Evolutionary conservation across 2,797 vertebrate species (phyloP), one percentile per base, ranked within the genome.

Genomic region (Gambusia yucatana): DNA sequence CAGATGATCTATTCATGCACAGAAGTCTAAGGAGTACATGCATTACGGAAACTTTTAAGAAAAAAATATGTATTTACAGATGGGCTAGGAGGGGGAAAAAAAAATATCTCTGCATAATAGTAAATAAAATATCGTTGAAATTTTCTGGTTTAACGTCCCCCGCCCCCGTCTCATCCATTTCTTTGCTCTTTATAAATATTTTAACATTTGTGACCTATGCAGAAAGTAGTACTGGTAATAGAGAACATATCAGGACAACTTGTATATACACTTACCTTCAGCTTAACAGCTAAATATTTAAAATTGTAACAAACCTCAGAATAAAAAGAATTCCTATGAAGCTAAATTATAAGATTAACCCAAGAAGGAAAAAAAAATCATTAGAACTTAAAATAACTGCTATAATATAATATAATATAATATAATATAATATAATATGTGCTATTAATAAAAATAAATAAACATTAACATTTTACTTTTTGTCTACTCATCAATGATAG

Each of bases 1-100:
- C 33, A 77, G 39, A 83, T 7, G 48, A 75, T 70, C 67, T 30
- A 61, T 72, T 80, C 10, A 67, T 44, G 75, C 44, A 9, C 41
- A 46, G 17, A 30, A 7, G 36, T 33, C 36, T 67, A 75, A 55
- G 28, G 0, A 65, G 17, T 79, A 17, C 17, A 14, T 70, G 33
- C 28, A 61, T 30, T 50, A 28, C 48, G 17, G 20, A 41, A 13
- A 67, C 33, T 10, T 28, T 28, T n/a, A 77, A 72, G 46, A 25
- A 78, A 46, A 46, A 14, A 47, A 59, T n/a, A 1, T 8, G 14
- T 73, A 67, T 22, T 46, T 59, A 41, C 39, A 61, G n/a, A 1
- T 22, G 30, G 25, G 8, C 30, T n/a, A 20, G 52, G n/a, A 3
- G 69, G 1, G n/a, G 5, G 69, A 0, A 8, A 2, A 5, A 4